These are phyloP conservation scores for Sebastes oblongus DNA, from an alignment of 2,797 vertebrate species.

Conservation along the genomic window DNA sequence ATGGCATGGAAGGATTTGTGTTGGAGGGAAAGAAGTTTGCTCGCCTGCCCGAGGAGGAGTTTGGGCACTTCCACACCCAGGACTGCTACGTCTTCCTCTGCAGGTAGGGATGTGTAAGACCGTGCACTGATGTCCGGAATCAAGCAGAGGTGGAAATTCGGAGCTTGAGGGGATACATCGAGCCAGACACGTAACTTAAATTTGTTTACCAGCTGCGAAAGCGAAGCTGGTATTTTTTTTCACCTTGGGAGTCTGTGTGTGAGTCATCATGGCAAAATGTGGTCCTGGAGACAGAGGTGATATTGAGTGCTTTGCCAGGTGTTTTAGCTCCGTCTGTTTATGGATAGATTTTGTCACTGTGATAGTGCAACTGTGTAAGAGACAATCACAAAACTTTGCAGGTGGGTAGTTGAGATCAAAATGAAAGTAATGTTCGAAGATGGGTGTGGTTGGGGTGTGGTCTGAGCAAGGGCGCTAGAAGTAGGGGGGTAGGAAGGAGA, in stretches of 20 bases:
- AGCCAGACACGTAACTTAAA: background rate
- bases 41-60: slow-evolving; percentile 95
- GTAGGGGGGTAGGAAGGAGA: background rate
- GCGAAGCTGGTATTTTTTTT: background rate
- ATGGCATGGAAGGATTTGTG: slow-evolving; percentile 98
- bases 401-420: too few species aligned
- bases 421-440: background rate
- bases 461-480: background rate
- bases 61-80: slow-evolving; percentile 95
- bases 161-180: background rate
- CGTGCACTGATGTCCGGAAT: too few species aligned
- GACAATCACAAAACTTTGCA: background rate
- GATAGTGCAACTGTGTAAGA: background rate
- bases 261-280: background rate
- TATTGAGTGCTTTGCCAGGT: background rate
- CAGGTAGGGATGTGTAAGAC: slow-evolving; percentile 79
- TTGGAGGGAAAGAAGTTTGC: slow-evolving; percentile 98
- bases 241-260: background rate
- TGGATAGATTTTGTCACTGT: background rate
- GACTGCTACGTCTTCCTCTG: slow-evolving; percentile 99
- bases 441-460: fast-evolving
- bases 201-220: background rate
- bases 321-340: background rate
- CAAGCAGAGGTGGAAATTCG: background rate
- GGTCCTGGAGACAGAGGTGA: background rate